These are phyloP conservation scores for Lepidothrix coronata DNA, from an alignment of 2,113 vertebrate species.

Conservation along the genomic window DNA sequence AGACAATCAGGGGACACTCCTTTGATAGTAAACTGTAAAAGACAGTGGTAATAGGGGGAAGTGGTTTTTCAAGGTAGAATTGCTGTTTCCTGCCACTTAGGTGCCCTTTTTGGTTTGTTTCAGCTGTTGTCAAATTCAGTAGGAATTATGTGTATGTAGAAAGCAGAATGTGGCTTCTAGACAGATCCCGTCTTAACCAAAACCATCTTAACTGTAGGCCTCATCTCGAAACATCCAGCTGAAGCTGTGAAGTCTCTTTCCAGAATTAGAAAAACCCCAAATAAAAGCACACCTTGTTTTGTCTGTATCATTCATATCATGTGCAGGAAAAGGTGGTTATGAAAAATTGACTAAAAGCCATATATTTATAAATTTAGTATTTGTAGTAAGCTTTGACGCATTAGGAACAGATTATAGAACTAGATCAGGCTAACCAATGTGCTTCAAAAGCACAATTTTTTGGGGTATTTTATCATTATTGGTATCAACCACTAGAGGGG, in stretches of 20 bases:
- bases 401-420: neutral
- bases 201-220: neutral
- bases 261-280: neutral
- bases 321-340: neutral
- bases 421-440: neutral
- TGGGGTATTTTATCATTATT: neutral
- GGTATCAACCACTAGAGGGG: neutral
- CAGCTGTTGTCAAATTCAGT: neutral
- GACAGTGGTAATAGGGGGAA: neutral
- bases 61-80: neutral
- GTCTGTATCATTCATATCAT: neutral
- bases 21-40: neutral
- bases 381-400: neutral
- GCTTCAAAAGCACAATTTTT: neutral
- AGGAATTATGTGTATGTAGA: neutral
- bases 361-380: neutral
- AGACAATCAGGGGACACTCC: neutral
- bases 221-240: neutral
- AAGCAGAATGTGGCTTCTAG: neutral
- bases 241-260: neutral
- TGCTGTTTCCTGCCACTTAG: neutral
- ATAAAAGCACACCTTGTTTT: neutral
- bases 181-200: neutral
- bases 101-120: neutral
- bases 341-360: neutral